Evolutionary conservation across 2,888 invertebrate species (phyloP).

Genomic region (Hartigia nigra): DNA sequence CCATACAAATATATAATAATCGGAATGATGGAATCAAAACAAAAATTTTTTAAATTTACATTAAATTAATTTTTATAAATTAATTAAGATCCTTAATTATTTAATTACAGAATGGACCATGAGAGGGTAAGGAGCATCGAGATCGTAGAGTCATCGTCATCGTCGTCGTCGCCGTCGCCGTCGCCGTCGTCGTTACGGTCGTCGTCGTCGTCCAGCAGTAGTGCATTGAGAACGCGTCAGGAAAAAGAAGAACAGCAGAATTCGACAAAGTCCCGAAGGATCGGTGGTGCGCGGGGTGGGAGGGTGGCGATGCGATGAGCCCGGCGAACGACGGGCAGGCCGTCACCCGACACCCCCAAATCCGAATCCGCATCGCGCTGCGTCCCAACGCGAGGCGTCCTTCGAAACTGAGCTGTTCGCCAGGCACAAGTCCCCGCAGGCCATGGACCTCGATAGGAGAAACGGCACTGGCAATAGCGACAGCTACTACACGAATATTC

Average conservation of each 20-base stretch:
- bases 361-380: conserved; percentile 18
- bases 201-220: conserved; percentile 22
- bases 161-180: conserved; percentile 16
- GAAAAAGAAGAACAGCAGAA: not conserved
- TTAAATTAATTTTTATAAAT: not conserved
- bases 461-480: conserved; percentile 58
- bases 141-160: conserved; percentile 29
- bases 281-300: conserved; percentile 50
- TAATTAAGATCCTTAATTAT: not conserved
- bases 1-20: not conserved
- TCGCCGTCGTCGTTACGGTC: conserved; percentile 18
- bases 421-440: conserved; percentile 30
- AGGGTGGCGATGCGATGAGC: conserved; percentile 64
- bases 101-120: conserved; percentile 53
- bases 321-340: conserved; percentile 54
- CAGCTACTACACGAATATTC: conserved; percentile 54
- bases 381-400: not conserved
- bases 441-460: conserved; percentile 60
- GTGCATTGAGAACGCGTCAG: not conserved
- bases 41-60: not conserved
- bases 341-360: conserved; percentile 56
- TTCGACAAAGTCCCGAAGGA: conserved; percentile 6
- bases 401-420: not conserved
- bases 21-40: not conserved
- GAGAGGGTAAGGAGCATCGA: conserved; percentile 34